Percentiles rank a stretch among this genome's conserved stretches.
Conservation (phyloP, 2,797 vertebrate genomes). For the Neopelma chrysocephalum region DNA sequence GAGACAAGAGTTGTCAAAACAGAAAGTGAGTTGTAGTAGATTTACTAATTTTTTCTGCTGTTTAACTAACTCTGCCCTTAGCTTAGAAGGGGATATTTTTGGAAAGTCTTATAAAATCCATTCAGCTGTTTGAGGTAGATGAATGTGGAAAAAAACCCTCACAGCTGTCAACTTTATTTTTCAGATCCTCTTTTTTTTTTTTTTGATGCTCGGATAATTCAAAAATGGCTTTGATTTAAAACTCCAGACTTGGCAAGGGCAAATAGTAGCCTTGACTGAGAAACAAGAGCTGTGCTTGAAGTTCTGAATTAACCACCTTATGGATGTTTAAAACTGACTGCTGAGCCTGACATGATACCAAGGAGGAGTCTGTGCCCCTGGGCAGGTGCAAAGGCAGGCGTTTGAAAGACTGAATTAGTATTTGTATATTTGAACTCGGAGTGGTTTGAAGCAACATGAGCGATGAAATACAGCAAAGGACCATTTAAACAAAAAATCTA, state of each 20-base stretch:
- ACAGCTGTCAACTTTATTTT: slow-evolving; percentile 53
- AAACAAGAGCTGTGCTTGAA: neutral
- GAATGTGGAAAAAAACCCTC: slow-evolving; percentile 59
- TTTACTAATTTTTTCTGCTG: slow-evolving; percentile 49
- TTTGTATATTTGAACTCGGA: neutral
- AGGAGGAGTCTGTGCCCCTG: neutral
- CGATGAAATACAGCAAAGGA: neutral
- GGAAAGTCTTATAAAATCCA: slow-evolving; percentile 60
- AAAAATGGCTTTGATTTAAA: slow-evolving; percentile 55
- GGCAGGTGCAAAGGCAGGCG: neutral
- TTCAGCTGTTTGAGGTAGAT: slow-evolving; percentile 48
- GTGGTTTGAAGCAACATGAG: accelerated
- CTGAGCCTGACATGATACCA: neutral
- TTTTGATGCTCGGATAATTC: slow-evolving; percentile 11
- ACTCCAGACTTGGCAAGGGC: slow-evolving; percentile 12
- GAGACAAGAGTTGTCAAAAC: slow-evolving; percentile 46
- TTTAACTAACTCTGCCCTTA: slow-evolving; percentile 28
- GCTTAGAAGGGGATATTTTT: slow-evolving; percentile 35
- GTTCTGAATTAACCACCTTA: neutral
- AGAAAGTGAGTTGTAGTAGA: slow-evolving; percentile 19
- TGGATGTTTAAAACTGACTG: neutral
- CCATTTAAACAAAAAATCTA: neutral
- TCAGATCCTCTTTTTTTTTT: neutral
- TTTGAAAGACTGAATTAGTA: neutral
- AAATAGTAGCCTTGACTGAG: neutral